These are phyloP conservation scores for Drosophila suboccidentalis DNA, from an alignment of 2,888 invertebrate genomes.

Conservation along the genomic window DNA sequence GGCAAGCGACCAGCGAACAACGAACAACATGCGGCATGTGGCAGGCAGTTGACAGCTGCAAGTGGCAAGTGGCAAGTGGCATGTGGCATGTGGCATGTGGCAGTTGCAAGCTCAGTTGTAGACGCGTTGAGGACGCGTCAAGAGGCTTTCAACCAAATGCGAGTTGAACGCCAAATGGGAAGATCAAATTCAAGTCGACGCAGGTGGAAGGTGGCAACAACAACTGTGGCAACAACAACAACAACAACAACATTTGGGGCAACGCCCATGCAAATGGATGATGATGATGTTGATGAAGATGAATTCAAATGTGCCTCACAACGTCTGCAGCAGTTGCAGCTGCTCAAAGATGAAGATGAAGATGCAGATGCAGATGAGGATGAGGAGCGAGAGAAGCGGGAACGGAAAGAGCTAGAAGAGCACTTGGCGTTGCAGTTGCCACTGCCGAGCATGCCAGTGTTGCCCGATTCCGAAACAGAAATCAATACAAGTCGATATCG, in stretches of 20 bases:
- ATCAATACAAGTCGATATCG: background rate
- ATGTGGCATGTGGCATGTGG: background rate
- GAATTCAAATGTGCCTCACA: background rate
- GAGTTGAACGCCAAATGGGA: conserved; percentile 5
- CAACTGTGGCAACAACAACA: background rate
- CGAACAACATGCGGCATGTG: background rate
- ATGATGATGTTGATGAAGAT: background rate
- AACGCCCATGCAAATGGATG: conserved; percentile 11
- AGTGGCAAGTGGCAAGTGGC: background rate
- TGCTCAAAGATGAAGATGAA: too few species aligned
- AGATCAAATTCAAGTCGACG: conserved; percentile 1
- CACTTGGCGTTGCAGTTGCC: background rate
- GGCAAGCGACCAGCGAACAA: background rate
- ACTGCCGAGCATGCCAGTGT: conserved; percentile 35
- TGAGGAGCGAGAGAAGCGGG: background rate
- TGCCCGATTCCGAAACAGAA: conserved; percentile 10
- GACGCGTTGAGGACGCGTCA: conserved; percentile 4
- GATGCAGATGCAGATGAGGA: background rate
- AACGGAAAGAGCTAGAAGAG: too few species aligned
- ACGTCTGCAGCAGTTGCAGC: background rate
- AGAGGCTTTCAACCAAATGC: conserved; percentile 7
- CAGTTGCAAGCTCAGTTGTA: conserved; percentile 5
- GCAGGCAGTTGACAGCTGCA: conserved; percentile 2
- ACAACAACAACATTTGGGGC: background rate
- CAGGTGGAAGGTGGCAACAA: conserved; percentile 2